phyloP scores from a whole-genome alignment of 2,888 invertebrate species.

The Phengaris alcon region DNA sequence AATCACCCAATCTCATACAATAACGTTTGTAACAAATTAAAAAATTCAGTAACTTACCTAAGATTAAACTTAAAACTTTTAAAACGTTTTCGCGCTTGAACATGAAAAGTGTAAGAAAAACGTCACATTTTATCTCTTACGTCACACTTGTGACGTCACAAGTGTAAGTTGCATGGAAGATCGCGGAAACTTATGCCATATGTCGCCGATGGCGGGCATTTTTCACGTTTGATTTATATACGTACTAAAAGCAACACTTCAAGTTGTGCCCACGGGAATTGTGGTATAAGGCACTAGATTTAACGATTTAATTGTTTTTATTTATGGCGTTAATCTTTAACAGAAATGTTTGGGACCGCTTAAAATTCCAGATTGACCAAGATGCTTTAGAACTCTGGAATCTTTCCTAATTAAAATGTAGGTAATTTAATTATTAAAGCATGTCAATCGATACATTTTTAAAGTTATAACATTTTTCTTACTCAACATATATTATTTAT shows the following conservation, averaged over 20 bases:
- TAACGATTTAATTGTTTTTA: background rate
- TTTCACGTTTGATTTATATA: conserved; percentile 59
- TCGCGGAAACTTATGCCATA: conserved; percentile 49
- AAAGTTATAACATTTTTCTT: too few species aligned
- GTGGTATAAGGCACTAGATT: conserved; percentile 32
- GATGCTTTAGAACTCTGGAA: too few species aligned
- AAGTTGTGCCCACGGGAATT: conserved; percentile 39
- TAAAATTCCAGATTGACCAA: too few species aligned
- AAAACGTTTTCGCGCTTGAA: background rate
- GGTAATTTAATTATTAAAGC: too few species aligned
- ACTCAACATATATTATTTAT: too few species aligned
- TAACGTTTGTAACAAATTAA: background rate
- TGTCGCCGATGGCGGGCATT: conserved; percentile 50
- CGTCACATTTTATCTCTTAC: conserved; percentile 8
- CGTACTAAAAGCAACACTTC: conserved; percentile 45
- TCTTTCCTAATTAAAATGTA: too few species aligned
- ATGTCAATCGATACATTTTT: too few species aligned
- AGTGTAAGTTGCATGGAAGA: conserved; percentile 21
- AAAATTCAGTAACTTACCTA: conserved; percentile 4
- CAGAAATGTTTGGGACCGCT: too few species aligned
- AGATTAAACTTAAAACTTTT: background rate
- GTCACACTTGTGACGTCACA: conserved; percentile 15
- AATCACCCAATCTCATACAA: background rate
- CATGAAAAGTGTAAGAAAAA: conserved; percentile 1
- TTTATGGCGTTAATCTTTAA: too few species aligned